These are phyloP conservation scores for Agrotis segetum DNA, from an alignment of 2,888 invertebrate genomes.

Conservation along the genomic window DNA sequence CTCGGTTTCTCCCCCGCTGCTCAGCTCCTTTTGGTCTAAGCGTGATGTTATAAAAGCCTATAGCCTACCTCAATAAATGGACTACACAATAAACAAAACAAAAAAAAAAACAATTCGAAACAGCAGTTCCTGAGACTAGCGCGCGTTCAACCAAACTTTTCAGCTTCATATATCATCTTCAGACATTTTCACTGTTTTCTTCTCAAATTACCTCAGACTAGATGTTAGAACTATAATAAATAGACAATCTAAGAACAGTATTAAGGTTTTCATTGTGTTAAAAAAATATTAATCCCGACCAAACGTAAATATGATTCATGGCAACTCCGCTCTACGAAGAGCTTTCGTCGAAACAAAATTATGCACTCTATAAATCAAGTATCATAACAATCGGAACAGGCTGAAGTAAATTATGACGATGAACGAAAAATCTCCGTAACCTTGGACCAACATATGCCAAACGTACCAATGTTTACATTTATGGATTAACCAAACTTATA, in stretches of 20 bases:
- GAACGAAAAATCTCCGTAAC: constrained; percentile 70
- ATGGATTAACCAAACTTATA: constrained; percentile 66
- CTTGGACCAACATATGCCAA: constrained; percentile 69
- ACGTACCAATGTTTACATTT: constrained; percentile 63
- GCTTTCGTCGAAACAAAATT: constrained; percentile 78
- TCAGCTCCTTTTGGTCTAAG: no score
- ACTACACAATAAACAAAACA: no score
- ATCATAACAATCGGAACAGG: constrained; percentile 80
- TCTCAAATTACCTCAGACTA: constrained; percentile 3
- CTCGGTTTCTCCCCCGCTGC: no score
- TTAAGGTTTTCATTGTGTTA: constrained; percentile 72
- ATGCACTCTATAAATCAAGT: constrained; percentile 84
- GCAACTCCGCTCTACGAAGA: constrained; percentile 70
- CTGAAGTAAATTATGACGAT: constrained; percentile 73
- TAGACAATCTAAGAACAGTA: constrained; percentile 64
- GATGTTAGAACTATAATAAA: constrained; percentile 39
- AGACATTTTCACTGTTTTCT: background rate
- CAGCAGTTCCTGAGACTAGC: no score
- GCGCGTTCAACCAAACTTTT: no score
- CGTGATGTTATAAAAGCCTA: no score
- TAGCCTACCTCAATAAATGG: no score
- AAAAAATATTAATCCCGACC: constrained; percentile 73
- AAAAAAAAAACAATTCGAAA: no score
- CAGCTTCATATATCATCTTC: background rate
- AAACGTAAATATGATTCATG: constrained; percentile 82